These are phyloP conservation scores for Charina bottae DNA, from an alignment of 2,113 vertebrate genomes.

Conservation along the genomic window DNA sequence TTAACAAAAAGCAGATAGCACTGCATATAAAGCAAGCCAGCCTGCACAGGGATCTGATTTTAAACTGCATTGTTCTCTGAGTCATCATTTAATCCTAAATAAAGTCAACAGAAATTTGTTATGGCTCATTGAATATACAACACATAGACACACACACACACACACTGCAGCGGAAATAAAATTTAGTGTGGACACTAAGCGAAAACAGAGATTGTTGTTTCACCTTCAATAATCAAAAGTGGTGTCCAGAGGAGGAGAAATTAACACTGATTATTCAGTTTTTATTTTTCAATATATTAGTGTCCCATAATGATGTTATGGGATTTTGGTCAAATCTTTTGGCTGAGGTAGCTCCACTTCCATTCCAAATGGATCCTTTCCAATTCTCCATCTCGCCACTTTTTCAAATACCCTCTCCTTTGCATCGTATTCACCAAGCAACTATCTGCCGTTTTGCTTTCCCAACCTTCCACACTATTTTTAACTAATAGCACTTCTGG, in stretches of 20 bases:
- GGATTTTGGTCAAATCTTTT: not conserved
- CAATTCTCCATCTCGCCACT: not conserved
- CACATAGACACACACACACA: not conserved
- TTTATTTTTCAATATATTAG: not conserved
- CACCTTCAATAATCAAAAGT: not conserved
- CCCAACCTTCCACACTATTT: not conserved
- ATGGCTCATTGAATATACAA: not conserved
- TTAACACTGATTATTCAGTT: not conserved
- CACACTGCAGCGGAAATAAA: not conserved
- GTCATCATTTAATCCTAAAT: slow-evolving; percentile 5
- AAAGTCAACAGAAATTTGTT: not conserved
- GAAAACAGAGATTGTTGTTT: not conserved
- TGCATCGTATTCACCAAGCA: not conserved
- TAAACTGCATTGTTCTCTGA: not conserved
- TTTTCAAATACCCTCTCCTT: not conserved
- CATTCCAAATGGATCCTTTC: not conserved
- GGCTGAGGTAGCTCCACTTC: not conserved
- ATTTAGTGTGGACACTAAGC: not conserved
- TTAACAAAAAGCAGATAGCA: slow-evolving; percentile 3
- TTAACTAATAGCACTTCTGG: not conserved
- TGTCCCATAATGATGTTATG: not conserved
- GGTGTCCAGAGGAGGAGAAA: not conserved
- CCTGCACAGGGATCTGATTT: not conserved
- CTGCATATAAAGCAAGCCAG: not conserved
- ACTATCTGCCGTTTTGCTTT: not conserved